Base-by-base conservation (phyloP, 1,140 invertebrate species). In the Drosophila navojoa region DNA sequence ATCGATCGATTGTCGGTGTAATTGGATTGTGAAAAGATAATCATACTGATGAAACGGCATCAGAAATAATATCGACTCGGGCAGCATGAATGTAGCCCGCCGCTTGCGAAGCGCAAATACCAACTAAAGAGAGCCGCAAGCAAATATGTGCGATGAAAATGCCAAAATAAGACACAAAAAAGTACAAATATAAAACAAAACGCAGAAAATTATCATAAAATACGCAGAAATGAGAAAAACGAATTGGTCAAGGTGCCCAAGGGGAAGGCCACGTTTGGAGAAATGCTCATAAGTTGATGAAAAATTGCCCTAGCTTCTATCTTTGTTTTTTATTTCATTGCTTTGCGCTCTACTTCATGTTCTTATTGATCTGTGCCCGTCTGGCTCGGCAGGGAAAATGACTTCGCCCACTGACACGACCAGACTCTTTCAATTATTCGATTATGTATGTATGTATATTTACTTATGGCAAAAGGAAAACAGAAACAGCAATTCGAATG, bases 31-130 rank as follows among this genome's bases (percentile, higher is more conserved):
- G 35, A 38, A 53, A 49, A 62, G 47, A 32, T 66, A 15, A 55
- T 16, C 81, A 16, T 87, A 87, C 84, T 82, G 84, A 52, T 87
- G 84, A 54, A 71, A 87, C 35, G 79, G 82, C 55, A 79, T 70
- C 32, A 89, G 50, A 45, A 81, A 58, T 45, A 79, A 77, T 66
- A 87, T 70, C 52, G 82, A 79, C 54, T 87, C 82, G 61, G 79
- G 62, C 73, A 87, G 76, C 76, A 87, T 87, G 82, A 79, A 73
- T 54, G 76, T 67, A 60, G 70, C 71, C 68, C 74, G 79, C 79
- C 82, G 64, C 73, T 52, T 57, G 58, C 77, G 62, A 72, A 70
- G 71, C 45, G 64, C 77, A 75, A 89, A 87, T 89, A 67, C 47
- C 64, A 57, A 77, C 70, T 84, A 35, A 60, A 72, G 71, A 72